Evolutionary conservation across 2,888 invertebrate species (phyloP), one percentile per base, ranked within the genome.

Genomic region (Aleiodes alternator): DNA sequence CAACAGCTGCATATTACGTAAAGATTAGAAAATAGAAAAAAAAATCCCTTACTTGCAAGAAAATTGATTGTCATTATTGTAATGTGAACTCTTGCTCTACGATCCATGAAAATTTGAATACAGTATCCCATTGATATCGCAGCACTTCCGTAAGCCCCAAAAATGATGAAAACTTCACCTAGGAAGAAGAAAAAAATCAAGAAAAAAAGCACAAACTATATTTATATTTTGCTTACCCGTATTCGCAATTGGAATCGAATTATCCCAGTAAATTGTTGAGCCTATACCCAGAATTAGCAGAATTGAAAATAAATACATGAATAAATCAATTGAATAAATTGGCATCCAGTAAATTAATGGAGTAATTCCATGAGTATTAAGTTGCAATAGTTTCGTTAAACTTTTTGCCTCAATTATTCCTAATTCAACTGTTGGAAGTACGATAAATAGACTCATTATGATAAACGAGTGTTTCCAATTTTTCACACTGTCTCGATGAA

Each of bases 401-500:
- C 79, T 76, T 55, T 68, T 78, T 7, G 68, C 57, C 55, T 82
- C 82, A 31, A 64, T 75, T 43, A 76, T 73, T 38, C 76, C 80
- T 72, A 82, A 68, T 29, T 80, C 78, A 6, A 82, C 72, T 1
- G 76, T 77, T 0, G 82, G 81, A 16, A 82, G 16, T 12, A 82
- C 61, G 38, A 82, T 69, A 2, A 82, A 81, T 7, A 82, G 38
- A 7, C 78, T 79, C 8, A 74, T 78, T 50, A 79, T 29, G 31
- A 82, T 69, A 7, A 78, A 80, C 4, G 80, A 76, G 50, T 79
- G 81, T 59, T 78, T 78, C 80, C 80, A 82, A 48, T 81, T 81
- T 66, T 75, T 78, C 7, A 82, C 16, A 0, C 70, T 79, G 12
- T 72, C 76, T 31, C 72, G 73, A 12, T 80, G 78, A 5, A 79